Base-by-base conservation (phyloP, 1,140 invertebrate species). In the Drosophila novamexicana region DNA sequence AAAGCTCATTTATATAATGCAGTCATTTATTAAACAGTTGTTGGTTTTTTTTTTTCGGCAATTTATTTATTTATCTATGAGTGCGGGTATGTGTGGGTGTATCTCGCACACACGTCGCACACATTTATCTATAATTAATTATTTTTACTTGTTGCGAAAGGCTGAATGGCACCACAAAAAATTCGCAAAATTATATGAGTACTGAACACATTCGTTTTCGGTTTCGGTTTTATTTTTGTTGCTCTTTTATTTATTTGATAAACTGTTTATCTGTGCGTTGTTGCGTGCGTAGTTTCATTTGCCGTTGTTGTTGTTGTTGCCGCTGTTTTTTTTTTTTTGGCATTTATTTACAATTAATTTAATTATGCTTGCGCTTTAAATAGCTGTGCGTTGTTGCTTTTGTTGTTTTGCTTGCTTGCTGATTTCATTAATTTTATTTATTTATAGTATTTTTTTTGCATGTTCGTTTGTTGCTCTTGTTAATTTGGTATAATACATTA, bases 41-140 rank as follows among this genome's bases (percentile, higher is more conserved):
- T 69, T 42, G 10, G 57, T n/a, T 63, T 70, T 32, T 57, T 70
- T 53, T 57, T 73, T 72, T 64, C 56, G 78, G 63, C 59, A 77
- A 77, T 81, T 81, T 77, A 77, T 81, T 71, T 71, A 59, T 58
- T 59, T 40, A 42, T 40, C n/a, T 47, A 14, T 56, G 53, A 47
- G 37, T 56, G 10, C 36, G 42, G 56, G 7, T 47, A 8, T 37
- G 52, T 34, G 34, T 65, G 39, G n/a, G 32, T 40, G 50, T 47
- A 44, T 29, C 39, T 47, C 74, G 58, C 77, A 65, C 72, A 75
- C 79, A 82, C 81, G 73, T 72, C 78, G 45, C 65, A 81, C 75
- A 79, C 77, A 88, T 83, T 88, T 89, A 86, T 89, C 83, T 86
- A 86, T 88, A 86, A 86, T 86, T 86, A 86, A 86, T 86, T 86